These are phyloP conservation scores for Drosophila mimica DNA, from an alignment of 2,888 invertebrate genomes.

Conservation along the genomic window DNA sequence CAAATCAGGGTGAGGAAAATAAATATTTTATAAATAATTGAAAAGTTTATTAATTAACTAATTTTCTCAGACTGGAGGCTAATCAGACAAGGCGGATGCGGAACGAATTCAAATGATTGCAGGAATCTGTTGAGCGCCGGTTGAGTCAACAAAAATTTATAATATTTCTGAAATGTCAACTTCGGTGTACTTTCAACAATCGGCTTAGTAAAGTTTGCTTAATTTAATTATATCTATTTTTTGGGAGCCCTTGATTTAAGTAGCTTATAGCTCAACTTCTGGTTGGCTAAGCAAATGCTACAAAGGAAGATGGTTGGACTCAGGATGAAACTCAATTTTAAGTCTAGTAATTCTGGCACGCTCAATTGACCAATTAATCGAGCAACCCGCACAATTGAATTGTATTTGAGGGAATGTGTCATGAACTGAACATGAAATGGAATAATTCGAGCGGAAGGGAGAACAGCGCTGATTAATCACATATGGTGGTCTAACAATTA, in stretches of 20 bases:
- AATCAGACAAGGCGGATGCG: neutral
- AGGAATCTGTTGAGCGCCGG: fast-evolving
- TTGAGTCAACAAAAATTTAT: neutral
- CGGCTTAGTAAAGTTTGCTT: neutral
- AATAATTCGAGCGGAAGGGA: conserved; percentile 32
- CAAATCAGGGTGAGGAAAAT: neutral
- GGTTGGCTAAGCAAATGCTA: neutral
- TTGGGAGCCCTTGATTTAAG: neutral
- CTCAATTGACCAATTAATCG: conserved; percentile 42
- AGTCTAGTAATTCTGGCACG: conserved; percentile 8
- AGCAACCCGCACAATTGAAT: conserved; percentile 24
- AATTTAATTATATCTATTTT: neutral
- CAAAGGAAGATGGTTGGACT: neutral
- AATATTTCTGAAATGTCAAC: fast-evolving
- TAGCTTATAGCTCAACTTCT: neutral
- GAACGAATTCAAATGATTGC: neutral
- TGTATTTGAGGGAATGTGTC: conserved; percentile 27
- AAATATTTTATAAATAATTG: neutral
- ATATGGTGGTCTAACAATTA: conserved; percentile 57
- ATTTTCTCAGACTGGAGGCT: neutral
- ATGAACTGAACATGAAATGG: conserved; percentile 32
- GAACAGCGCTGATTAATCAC: conserved; percentile 59
- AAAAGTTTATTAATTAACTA: neutral
- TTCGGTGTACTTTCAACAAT: too few relatives aligned
- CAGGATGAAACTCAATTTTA: neutral